Evolutionary conservation across 2,113 vertebrate genomes (phyloP).

Genomic region (Myodes glareolus): DNA sequence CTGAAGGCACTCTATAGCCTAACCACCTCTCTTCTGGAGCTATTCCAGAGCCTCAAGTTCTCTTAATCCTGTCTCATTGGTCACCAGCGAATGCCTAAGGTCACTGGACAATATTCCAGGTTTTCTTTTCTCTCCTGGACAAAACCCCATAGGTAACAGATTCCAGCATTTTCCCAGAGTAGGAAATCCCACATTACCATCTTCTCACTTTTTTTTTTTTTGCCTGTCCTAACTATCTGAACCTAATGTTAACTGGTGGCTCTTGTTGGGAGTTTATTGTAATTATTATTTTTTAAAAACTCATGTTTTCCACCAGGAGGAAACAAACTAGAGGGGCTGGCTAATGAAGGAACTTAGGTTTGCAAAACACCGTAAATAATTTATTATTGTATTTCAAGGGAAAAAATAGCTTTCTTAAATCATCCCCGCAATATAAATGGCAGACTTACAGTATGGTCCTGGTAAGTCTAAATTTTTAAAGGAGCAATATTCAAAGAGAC

Average conservation of each 20-base stretch:
- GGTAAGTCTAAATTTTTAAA: slow-evolving; percentile 90
- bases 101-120: neutral
- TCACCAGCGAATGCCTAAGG: neutral
- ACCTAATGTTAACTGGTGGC: neutral
- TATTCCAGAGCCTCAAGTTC: neutral
- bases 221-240: neutral
- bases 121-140: neutral
- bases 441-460: slow-evolving; percentile 88
- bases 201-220: neutral
- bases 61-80: neutral
- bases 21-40: neutral
- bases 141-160: neutral
- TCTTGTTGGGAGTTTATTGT: slow-evolving; percentile 34
- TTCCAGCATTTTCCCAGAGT: neutral
- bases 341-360: slow-evolving; percentile 88
- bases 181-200: neutral
- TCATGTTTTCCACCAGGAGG: slow-evolving; percentile 76
- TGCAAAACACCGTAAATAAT: slow-evolving; percentile 90
- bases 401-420: slow-evolving; percentile 89
- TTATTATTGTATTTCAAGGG: slow-evolving; percentile 88
- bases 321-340: slow-evolving; percentile 77
- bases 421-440: slow-evolving; percentile 87
- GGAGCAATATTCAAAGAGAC: slow-evolving; percentile 91
- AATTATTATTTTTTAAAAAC: slow-evolving; percentile 24
- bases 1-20: neutral